phyloP scores from a whole-genome alignment of 1,140 invertebrate species.

The Sitophilus oryzae region DNA sequence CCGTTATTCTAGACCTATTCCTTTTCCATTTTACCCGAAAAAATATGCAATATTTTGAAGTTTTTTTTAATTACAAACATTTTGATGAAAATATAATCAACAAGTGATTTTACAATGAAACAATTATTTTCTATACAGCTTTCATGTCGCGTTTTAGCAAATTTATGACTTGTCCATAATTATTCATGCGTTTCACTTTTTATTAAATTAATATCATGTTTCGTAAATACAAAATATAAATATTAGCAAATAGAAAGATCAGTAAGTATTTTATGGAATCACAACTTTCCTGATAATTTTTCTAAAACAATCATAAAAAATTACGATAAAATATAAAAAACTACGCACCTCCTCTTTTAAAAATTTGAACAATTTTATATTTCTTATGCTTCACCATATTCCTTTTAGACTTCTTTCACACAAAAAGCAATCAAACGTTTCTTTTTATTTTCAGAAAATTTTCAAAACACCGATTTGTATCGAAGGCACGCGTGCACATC shows the following conservation, averaged over 20 bases:
- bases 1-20: too few relatives aligned
- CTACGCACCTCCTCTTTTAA: conserved; percentile 14
- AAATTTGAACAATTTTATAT: conserved; percentile 17
- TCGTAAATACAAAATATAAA: neutral
- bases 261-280: neutral
- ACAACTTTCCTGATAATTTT: neutral
- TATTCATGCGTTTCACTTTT: neutral
- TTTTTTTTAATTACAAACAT: too few relatives aligned
- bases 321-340: neutral
- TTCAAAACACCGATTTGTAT: neutral
- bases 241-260: neutral
- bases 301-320: neutral
- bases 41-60: too few relatives aligned
- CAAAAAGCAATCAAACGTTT: neutral
- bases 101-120: too few relatives aligned
- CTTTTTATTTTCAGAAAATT: conserved; percentile 3
- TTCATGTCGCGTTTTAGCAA: too few relatives aligned
- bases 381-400: conserved; percentile 24
- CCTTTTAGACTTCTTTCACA: neutral
- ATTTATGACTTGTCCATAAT: too few relatives aligned
- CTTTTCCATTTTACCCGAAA: too few relatives aligned
- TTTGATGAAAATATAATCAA: too few relatives aligned
- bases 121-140: too few relatives aligned
- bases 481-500: neutral
- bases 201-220: neutral